Evolutionary conservation across 2,113 vertebrate species (phyloP).

Genomic region (Pelodiscus sinensis): DNA sequence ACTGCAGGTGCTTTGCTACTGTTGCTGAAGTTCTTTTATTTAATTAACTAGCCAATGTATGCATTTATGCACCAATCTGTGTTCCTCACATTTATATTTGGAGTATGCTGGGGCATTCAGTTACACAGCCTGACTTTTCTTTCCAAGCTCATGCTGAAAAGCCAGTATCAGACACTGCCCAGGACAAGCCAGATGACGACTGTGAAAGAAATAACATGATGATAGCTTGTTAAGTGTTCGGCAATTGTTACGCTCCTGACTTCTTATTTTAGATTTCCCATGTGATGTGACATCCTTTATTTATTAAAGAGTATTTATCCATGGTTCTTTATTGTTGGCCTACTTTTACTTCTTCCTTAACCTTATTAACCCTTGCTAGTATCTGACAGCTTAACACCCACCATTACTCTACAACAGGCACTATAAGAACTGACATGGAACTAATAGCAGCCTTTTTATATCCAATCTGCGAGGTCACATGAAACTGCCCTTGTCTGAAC

Average conservation of each 20-base stretch:
- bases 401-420: constrained; percentile 80
- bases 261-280: constrained; percentile 68
- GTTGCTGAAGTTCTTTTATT: constrained; percentile 46
- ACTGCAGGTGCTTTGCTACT: constrained; percentile 60
- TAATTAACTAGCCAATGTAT: constrained; percentile 40
- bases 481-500: constrained; percentile 81
- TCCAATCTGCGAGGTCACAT: constrained; percentile 80
- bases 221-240: constrained; percentile 24
- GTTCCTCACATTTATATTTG: constrained; percentile 32
- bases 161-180: not conserved
- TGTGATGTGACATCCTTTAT: constrained; percentile 74
- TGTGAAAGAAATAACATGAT: constrained; percentile 9
- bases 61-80: constrained; percentile 66
- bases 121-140: not conserved
- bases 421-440: constrained; percentile 83
- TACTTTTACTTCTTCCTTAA: constrained; percentile 84
- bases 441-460: constrained; percentile 86
- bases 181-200: not conserved
- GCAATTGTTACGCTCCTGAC: constrained; percentile 34
- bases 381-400: constrained; percentile 86
- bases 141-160: not conserved
- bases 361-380: constrained; percentile 88
- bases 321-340: constrained; percentile 75
- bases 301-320: constrained; percentile 80
- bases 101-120: not conserved